Percentiles rank a stretch among this genome's conserved stretches.
Evolutionary conservation across 1,140 invertebrate species (phyloP).

Genomic region (Drosophila lowei): DNA sequence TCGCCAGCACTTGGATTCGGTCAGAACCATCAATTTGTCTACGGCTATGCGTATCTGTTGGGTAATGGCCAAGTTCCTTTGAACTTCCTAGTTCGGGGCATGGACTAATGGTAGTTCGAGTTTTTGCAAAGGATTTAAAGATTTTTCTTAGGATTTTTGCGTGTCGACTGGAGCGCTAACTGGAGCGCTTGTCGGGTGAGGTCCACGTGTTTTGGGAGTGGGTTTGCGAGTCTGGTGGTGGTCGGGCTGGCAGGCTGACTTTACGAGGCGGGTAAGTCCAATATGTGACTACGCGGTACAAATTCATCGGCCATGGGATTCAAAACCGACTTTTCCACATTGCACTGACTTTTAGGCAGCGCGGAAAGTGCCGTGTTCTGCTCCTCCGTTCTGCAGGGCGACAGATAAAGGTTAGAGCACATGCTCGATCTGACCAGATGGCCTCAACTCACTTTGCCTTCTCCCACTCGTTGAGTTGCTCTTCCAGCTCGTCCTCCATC

Average conservation of each 20-base stretch:
- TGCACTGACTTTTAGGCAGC: constrained; percentile 78
- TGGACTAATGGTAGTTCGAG: constrained; percentile 38
- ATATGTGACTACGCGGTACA: constrained; percentile 84
- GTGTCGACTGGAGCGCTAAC: constrained; percentile 15
- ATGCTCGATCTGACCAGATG: background rate
- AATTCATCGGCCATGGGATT: constrained; percentile 92
- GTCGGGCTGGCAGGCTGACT: constrained; percentile 24
- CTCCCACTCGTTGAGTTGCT: constrained; percentile 82
- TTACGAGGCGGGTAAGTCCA: constrained; percentile 74
- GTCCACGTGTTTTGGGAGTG: constrained; percentile 50
- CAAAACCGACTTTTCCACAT: constrained; percentile 86
- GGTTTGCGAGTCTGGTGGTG: constrained; percentile 28
- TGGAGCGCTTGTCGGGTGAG: constrained; percentile 38
- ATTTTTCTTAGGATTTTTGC: constrained; percentile 44
- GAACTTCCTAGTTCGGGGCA: constrained; percentile 40
- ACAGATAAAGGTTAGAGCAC: background rate
- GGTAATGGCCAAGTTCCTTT: constrained; percentile 30
- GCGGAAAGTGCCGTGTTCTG: constrained; percentile 73
- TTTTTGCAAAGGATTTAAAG: constrained; percentile 35
- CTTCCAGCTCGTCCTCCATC: constrained; percentile 87
- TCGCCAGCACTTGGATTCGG: constrained; percentile 32
- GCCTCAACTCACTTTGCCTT: constrained; percentile 71
- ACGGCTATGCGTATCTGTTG: constrained; percentile 31
- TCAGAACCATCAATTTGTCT: constrained; percentile 35
- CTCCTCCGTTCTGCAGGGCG: constrained; percentile 61